A percentile compares a stretch with the other conserved stretches of the same genome.
phyloP scores from a whole-genome alignment of 2,888 invertebrate species.

The Lithophane leautieri region DNA sequence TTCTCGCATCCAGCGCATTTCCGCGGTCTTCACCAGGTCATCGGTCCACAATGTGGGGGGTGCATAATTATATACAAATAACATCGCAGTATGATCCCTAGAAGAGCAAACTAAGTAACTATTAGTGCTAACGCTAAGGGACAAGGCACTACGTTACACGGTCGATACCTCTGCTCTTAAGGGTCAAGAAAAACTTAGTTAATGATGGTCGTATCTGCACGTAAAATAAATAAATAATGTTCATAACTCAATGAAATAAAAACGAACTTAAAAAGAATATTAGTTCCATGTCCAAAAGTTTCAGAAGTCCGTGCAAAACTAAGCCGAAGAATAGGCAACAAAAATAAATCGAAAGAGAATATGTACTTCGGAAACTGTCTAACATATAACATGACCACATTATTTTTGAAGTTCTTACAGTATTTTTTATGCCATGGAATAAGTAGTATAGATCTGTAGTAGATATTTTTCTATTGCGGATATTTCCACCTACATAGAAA shows the following conservation, averaged over 20 bases:
- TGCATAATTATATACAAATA: slow-evolving; percentile 60
- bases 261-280: not conserved
- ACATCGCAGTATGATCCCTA: slow-evolving; percentile 45
- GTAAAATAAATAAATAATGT: not conserved
- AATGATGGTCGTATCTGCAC: not conserved
- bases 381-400: slow-evolving; percentile 4
- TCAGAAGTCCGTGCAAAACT: not conserved
- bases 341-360: slow-evolving; percentile 21
- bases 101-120: slow-evolving; percentile 46
- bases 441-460: not conserved
- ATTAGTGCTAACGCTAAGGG: slow-evolving; percentile 42
- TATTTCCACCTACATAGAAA: not conserved
- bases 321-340: not conserved
- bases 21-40: no score
- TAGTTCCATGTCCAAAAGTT: slow-evolving; percentile 9
- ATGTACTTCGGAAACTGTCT: slow-evolving; percentile 25
- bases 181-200: slow-evolving; percentile 10
- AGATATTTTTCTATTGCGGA: not conserved
- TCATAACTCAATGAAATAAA: not conserved
- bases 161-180: not conserved
- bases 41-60: no score
- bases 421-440: not conserved
- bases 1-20: no score
- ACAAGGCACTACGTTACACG: slow-evolving; percentile 15
- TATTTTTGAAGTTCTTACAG: slow-evolving; percentile 5